A percentile compares a stretch with the other conserved stretches of the same genome.
Evolutionary conservation across 2,113 vertebrate species (phyloP).

Genomic region (Nannospalax galili): DNA sequence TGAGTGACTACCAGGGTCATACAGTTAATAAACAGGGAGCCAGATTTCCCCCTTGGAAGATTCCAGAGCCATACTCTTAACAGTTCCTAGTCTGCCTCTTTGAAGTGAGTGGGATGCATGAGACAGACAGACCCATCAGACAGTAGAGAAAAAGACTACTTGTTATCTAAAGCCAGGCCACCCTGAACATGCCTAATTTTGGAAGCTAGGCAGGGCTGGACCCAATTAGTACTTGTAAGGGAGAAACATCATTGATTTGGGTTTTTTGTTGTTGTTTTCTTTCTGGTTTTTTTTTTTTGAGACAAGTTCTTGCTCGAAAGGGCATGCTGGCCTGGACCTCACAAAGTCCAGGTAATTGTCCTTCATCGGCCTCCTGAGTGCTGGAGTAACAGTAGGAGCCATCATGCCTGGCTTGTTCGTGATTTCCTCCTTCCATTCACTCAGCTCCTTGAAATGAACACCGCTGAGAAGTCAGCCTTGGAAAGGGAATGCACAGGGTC

Average conservation of each 20-base stretch:
- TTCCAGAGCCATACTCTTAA: background rate
- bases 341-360: background rate
- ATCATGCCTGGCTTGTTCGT: background rate
- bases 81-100: background rate
- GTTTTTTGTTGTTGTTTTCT: no score
- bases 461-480: background rate
- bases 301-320: background rate
- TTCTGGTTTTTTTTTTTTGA: background rate
- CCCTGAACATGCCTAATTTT: background rate
- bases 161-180: background rate
- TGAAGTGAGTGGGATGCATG: background rate
- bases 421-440: constrained; percentile 9
- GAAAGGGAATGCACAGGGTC: background rate
- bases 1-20: background rate
- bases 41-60: background rate
- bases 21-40: background rate
- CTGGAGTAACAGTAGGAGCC: background rate
- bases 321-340: background rate
- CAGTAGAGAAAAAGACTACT: background rate
- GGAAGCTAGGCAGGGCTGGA: background rate
- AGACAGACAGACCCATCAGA: background rate
- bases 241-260: background rate
- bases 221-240: background rate
- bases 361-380: background rate
- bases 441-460: background rate